Evolutionary conservation across 53 echinoderm and acorn worm genomes (phyloP), one percentile per base, ranked within the genome.

Genomic region (Paelopatides confundens): DNA sequence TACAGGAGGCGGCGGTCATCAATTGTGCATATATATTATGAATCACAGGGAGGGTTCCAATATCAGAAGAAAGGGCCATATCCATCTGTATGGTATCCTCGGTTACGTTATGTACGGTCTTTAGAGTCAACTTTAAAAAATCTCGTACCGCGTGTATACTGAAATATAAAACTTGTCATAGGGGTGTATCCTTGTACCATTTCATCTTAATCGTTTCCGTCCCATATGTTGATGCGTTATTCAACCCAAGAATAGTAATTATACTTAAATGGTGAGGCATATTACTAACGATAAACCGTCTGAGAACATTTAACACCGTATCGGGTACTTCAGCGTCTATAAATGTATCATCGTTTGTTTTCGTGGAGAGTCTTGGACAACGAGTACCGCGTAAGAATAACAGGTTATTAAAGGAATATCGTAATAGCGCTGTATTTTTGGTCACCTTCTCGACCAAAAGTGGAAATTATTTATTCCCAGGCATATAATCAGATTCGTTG

Each of bases 51-150:
- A 66, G 13, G 33, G 14, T 66, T 30, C 66, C 66, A 24, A 66
- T 30, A 29, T 66, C 30, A 14, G 14, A 15, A 0, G 66, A 66
- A 27, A 27, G 66, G 4, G 33, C 66, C 27, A 66, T 24, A 33
- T 66, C 29, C 66, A 66, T 66, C 66, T 66, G 66, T 66, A 66
- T 66, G 4, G 66, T 31, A 33, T 14, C 33, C 29, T 66, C 66
- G 33, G 30, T 33, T 5, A 66, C 23, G 15, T 31, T 2, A 14
- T 14, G 27, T 14, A 30, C 33, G 33, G 27, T 33, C 29, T 30
- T 66, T 30, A 66, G 33, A 66, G 30, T 66, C 30, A 66, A 33
- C 28, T 24, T 28, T 4, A 15, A 31, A 29, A 66, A 66, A 30
- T 66, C 66, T 4, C 30, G 23, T 12, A 66, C 33, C 13, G 66